Evolutionary conservation across 2,797 vertebrate species (phyloP).

Genomic region (Lepilemur septentrionalis): DNA sequence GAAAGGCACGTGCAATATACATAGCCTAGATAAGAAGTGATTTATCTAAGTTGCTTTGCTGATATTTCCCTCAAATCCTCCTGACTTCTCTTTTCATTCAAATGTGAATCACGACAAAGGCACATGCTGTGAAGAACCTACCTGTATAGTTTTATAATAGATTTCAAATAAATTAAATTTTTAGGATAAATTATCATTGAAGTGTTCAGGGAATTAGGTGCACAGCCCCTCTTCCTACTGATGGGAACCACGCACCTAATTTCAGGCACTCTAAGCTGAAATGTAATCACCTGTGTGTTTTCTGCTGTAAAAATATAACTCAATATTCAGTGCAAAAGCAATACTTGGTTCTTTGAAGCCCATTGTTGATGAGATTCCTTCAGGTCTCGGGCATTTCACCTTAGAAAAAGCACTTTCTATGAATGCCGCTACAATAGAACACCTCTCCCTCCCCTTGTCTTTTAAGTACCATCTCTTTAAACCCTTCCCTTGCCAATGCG

Average conservation of each 20-base stretch:
- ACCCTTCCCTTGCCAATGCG: constrained; percentile 58
- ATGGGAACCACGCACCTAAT: not conserved
- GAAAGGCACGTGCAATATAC: not conserved
- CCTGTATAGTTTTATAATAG: not conserved
- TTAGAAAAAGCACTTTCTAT: constrained; percentile 31
- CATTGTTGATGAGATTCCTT: constrained; percentile 44
- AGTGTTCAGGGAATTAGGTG: not conserved
- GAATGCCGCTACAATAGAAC: constrained; percentile 51
- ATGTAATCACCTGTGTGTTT: constrained; percentile 30
- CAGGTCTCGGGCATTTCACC: not conserved
- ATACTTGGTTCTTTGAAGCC: not conserved
- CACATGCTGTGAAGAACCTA: not conserved
- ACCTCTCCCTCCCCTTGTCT: constrained; percentile 16
- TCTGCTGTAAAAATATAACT: constrained; percentile 27
- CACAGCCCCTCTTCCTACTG: not conserved
- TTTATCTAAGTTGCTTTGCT: constrained; percentile 6
- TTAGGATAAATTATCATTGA: constrained; percentile 1
- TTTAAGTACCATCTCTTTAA: constrained; percentile 65
- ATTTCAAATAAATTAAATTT: constrained; percentile 45
- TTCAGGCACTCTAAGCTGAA: not conserved
- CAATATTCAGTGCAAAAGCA: not conserved
- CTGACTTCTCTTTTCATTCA: constrained; percentile 42
- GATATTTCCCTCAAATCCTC: not conserved
- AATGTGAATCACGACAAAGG: not conserved
- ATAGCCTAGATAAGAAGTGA: not conserved